phyloP scores from a whole-genome alignment of 2,797 vertebrate genomes.

The Onychomys arenicola region DNA sequence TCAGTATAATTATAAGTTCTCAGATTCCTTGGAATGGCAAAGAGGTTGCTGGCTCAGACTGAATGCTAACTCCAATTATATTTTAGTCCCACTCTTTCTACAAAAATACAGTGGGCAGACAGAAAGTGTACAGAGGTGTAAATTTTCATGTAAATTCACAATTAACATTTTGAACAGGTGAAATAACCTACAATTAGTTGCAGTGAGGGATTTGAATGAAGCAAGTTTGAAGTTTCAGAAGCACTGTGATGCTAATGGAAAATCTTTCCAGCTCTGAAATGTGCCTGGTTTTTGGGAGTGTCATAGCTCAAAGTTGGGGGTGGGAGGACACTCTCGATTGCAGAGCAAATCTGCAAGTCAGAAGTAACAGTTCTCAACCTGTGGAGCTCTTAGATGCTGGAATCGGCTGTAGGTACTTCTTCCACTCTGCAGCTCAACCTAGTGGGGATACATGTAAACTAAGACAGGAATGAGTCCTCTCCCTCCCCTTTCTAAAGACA shows the following conservation, averaged over 20 bases:
- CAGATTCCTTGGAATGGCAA: not conserved
- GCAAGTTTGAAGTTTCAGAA: not conserved
- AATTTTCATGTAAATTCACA: not conserved
- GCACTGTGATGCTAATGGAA: not conserved
- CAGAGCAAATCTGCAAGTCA: not conserved
- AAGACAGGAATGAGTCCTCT: not conserved
- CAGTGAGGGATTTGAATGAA: not conserved
- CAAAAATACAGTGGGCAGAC: no score
- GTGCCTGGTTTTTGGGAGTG: not conserved
- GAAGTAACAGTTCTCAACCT: no score
- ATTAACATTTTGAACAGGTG: not conserved
- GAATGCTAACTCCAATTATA: not conserved
- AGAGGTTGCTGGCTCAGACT: not conserved
- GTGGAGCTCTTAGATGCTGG: not conserved
- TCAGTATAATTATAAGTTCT: not conserved
- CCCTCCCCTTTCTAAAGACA: not conserved
- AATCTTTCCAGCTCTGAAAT: not conserved
- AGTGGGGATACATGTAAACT: not conserved
- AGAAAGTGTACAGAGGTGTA: not conserved
- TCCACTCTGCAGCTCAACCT: not conserved
- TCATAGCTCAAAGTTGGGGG: no score
- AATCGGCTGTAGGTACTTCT: no score
- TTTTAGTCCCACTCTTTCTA: no score
- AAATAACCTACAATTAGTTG: not conserved
- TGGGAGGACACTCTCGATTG: not conserved